A percentile compares a stretch with the other conserved stretches of the same genome.
These are phyloP conservation scores for Vultur gryphus DNA, from an alignment of 2,797 vertebrate genomes.

Conservation along the genomic window DNA sequence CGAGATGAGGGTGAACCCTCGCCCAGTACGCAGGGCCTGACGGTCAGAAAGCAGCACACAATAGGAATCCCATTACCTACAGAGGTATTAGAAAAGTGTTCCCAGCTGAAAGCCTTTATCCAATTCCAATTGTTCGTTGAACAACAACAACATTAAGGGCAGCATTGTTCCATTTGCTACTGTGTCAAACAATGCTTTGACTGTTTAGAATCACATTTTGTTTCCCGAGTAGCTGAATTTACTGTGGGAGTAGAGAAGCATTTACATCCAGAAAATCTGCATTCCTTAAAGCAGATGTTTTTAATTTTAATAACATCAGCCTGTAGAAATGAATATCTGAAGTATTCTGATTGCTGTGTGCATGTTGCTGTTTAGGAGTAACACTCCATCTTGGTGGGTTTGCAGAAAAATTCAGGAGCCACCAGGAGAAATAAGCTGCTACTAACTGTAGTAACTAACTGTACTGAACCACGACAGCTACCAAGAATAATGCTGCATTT, in stretches of 20 bases:
- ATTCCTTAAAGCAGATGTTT: constrained; percentile 70
- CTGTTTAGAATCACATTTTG: constrained; percentile 61
- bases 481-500: neutral
- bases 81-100: constrained; percentile 70
- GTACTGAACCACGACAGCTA: neutral
- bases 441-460: neutral
- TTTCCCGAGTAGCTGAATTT: constrained; percentile 60
- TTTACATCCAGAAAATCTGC: constrained; percentile 57
- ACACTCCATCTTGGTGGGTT: neutral
- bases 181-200: constrained; percentile 67
- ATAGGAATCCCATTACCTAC: constrained; percentile 61
- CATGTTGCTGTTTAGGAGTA: constrained; percentile 20
- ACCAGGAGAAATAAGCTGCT: constrained; percentile 37
- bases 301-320: constrained; percentile 67
- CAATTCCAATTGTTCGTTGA: constrained; percentile 70
- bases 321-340: constrained; percentile 64
- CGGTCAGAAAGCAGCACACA: neutral
- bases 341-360: constrained; percentile 46
- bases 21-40: neutral
- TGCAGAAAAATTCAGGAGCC: constrained; percentile 37
- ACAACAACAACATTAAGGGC: constrained; percentile 67
- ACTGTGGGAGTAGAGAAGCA: constrained; percentile 61
- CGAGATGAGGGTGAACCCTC: neutral
- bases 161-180: constrained; percentile 68
- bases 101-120: constrained; percentile 77